These are phyloP conservation scores for Amniataba percoides DNA, from an alignment of 2,797 vertebrate species.

Conservation along the genomic window DNA sequence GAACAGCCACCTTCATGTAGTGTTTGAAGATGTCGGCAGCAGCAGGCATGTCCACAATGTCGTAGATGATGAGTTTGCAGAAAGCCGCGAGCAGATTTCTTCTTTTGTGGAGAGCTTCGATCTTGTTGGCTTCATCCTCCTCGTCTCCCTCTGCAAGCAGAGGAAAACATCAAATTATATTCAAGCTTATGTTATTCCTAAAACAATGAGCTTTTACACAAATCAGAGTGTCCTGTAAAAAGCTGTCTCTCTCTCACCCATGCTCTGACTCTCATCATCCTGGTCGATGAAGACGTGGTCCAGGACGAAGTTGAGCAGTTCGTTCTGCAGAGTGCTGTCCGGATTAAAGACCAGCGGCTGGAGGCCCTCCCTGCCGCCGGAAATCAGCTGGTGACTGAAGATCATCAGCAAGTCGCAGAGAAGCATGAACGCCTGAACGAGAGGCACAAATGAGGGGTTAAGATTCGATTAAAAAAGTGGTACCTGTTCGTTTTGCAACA, in stretches of 20 bases:
- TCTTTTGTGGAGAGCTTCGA: conserved; percentile 98
- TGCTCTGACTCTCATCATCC: conserved; percentile 99
- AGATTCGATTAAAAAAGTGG: not conserved
- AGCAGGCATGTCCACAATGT: conserved; percentile 99
- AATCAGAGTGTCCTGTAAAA: not conserved
- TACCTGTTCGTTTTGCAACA: too few species aligned
- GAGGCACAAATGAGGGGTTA: not conserved
- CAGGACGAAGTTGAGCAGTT: conserved; percentile 97
- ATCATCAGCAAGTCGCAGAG: conserved; percentile 99
- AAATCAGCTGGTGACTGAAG: conserved; percentile 96
- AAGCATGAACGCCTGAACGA: conserved; percentile 95
- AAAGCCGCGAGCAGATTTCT: conserved; percentile 98
- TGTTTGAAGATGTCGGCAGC: conserved; percentile 99
- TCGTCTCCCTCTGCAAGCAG: conserved; percentile 93
- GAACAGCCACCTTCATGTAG: conserved; percentile 95
- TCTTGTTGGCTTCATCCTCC: conserved; percentile 99
- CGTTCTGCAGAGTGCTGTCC: conserved; percentile 94
- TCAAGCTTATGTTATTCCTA: not conserved
- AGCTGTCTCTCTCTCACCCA: conserved; percentile 87
- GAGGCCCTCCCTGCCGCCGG: conserved; percentile 94
- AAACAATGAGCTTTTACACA: not conserved
- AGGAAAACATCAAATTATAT: too few species aligned
- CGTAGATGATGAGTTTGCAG: conserved; percentile 98
- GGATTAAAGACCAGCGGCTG: conserved; percentile 97
- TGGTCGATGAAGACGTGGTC: conserved; percentile 99